phyloP scores from a whole-genome alignment of 2,113 vertebrate genomes.

The Mustela lutreola region DNA sequence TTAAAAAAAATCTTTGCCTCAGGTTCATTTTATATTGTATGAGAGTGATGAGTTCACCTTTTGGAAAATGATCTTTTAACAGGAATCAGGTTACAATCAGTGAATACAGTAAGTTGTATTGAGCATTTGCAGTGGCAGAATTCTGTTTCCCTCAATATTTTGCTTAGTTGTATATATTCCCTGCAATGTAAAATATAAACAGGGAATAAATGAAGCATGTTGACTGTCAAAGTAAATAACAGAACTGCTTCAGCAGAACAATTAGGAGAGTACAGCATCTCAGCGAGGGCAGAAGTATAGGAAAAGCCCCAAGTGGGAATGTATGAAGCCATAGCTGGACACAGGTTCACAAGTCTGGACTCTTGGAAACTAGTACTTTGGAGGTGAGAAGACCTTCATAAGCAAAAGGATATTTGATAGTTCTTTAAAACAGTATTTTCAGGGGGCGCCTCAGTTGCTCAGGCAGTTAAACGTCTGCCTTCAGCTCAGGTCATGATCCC shows the following conservation, averaged over 20 bases:
- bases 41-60: not conserved
- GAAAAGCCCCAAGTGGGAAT: not conserved
- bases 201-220: conserved; percentile 69
- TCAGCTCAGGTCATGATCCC: not conserved
- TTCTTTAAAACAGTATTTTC: conserved; percentile 75
- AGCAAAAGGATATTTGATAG: conserved; percentile 74
- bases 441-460: not conserved
- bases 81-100: conserved; percentile 71
- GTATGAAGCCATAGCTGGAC: not conserved
- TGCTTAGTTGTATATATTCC: conserved; percentile 75
- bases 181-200: conserved; percentile 74
- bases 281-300: conserved; percentile 47
- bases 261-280: conserved; percentile 84
- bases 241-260: conserved; percentile 81
- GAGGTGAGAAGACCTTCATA: conserved; percentile 79
- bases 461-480: not conserved
- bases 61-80: not conserved
- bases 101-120: conserved; percentile 73
- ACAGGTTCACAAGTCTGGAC: conserved; percentile 33
- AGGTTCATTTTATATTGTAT: not conserved
- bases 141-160: conserved; percentile 78
- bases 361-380: not conserved
- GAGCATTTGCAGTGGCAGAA: conserved; percentile 73
- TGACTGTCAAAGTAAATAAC: conserved; percentile 64
- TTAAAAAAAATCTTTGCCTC: not conserved